Base-by-base conservation (phyloP, 2,888 invertebrate genomes). In the Achlya flavicornis region DNA sequence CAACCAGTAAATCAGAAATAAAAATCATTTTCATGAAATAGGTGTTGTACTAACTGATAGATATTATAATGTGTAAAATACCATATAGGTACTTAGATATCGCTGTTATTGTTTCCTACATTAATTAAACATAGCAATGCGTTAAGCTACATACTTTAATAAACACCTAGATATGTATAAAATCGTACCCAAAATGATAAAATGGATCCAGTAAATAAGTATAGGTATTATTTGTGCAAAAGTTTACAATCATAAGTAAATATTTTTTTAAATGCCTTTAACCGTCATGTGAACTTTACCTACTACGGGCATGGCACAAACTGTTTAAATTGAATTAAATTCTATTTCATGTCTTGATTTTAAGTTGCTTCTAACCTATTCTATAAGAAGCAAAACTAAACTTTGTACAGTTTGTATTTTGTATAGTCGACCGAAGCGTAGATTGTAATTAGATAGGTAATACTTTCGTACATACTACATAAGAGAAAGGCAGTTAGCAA, bases 301-400 rank as follows among this genome's bases (percentile, higher is more conserved):
- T 26, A 53, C 19, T 65, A 63, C 57, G 66, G 71, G 75, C 71
- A 73, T 76, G 70, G 75, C 74, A 69, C 74, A 76, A 72, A 76
- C 75, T 72, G 74, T 41, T 76, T 72, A 66, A 63, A 71, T 72
- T 62, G 69, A 59, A 61, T 57, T 58, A 63, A 66, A 66, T 67
- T 73, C 67, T 67, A 62, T 69, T 77, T 72, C 75, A 72, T 73
- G 72, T 77, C 61, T 74, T 10, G 19, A 53, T 69, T 59, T 70
- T 77, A 8, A 62, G 68, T 77, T 77, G 73, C 75, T 62, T 77
- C 72, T 69, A 66, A 69, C 61, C 67, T 70, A 67, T 72, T 73
- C 74, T 76, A 72, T 67, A 68, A 53, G 57, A 63, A 53, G 10
- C 19, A 59, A 35, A 65, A 65, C 67, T 71, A 64, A 72, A 70